Evolutionary conservation across 2,888 invertebrate species (phyloP), one percentile per base, ranked within the genome.

Genomic region (Matsumyia berberina): DNA sequence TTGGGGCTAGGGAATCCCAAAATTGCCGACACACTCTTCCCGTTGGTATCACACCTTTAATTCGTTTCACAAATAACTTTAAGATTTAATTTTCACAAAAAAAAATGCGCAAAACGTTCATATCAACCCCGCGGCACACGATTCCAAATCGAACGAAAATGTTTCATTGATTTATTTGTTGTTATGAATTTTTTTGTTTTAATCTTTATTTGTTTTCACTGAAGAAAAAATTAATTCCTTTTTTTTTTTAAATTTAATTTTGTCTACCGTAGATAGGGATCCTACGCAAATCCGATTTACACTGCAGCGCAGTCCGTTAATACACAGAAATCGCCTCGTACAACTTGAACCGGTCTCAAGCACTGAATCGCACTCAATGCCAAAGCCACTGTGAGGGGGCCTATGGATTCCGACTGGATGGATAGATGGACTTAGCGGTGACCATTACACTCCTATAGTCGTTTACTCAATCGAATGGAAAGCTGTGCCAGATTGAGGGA

Each of bases 271-370:
- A 57, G 29, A 35, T 24, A 44, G 55, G 49, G 49, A 37, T 78
- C 42, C 42, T 70, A 53, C 51, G 53, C 19, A 66, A 66, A 70
- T 70, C 66, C 62, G 76, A 76, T 58, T 58, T 53, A 53, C 46
- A 83, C 67, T 79, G 73, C 64, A 57, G 69, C 29, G 64, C 70
- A 66, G 66, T 85, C 85, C 70, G 85, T 55, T 70, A 31, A 49
- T 33, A 70, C 66, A 66, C 69, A 66, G 58, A 69, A 80, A 85
- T 85, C 66, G 74, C 67, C 69, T 79, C 79, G 83, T 79, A 85
- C 90, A 89, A 88, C 88, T 89, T 88, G 89, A 89, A 90, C 89
- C 89, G 90, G 89, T 89, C 88, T 89, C 89, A 89, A 89, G 89
- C 88, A 90, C 89, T 89, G 89, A 89, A 89, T 88, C 87, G 86